Conservation (phyloP, 1,140 invertebrate species). For the Papilio helenus region DNA sequence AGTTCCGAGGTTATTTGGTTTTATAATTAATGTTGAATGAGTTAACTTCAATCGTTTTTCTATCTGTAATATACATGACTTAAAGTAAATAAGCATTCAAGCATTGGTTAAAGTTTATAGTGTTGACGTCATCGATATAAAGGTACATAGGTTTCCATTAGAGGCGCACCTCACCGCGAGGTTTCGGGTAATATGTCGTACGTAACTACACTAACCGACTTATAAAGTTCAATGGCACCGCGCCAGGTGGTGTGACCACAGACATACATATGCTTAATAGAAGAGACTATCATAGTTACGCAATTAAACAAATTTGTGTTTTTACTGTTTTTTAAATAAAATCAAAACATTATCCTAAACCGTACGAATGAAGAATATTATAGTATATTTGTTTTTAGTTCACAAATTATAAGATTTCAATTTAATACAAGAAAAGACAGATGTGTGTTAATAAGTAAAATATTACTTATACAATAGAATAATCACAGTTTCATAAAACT, state of each 20-base stretch:
- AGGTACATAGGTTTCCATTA: constrained; percentile 21
- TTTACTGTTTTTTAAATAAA: no score
- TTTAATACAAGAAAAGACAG: no score
- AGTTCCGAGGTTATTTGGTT: no score
- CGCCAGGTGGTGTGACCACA: constrained; percentile 56
- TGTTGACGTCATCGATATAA: constrained; percentile 3
- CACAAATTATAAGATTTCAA: no score
- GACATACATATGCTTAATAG: constrained; percentile 50
- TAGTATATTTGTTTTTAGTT: not conserved
- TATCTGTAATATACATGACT: not conserved
- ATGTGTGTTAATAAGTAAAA: no score
- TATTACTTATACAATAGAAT: no score
- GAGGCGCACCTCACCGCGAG: constrained; percentile 40
- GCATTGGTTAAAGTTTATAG: not conserved
- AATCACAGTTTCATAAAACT: no score
- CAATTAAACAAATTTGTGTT: not conserved
- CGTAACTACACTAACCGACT: constrained; percentile 55
- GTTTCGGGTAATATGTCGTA: constrained; percentile 62
- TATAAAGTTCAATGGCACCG: constrained; percentile 61
- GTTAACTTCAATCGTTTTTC: not conserved
- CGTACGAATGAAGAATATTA: no score
- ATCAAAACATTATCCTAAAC: no score
- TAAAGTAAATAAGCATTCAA: not conserved
- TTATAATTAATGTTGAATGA: no score
- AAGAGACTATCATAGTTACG: constrained; percentile 38